phyloP scores from a whole-genome alignment of 2,113 vertebrate genomes.

The Spea bombifrons region DNA sequence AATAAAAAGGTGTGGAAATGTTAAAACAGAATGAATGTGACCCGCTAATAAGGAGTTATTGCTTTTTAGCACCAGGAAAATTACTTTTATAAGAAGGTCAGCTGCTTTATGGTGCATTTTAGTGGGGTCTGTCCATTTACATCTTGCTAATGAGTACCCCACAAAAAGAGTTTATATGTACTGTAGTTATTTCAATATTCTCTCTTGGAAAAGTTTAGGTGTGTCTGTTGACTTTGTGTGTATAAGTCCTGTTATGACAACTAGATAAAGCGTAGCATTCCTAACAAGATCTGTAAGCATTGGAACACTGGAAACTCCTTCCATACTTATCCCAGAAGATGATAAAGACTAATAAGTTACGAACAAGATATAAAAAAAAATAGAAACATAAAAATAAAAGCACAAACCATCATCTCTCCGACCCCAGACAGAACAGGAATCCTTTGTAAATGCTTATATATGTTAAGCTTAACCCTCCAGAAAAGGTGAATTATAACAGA shows the following conservation, averaged over 20 bases:
- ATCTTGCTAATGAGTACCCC: slow-evolving; percentile 42
- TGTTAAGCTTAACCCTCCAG: too few species aligned
- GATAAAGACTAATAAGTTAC: slow-evolving; percentile 31
- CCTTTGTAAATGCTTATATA: not conserved
- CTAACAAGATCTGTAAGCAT: slow-evolving; percentile 37
- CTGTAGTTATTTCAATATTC: not conserved
- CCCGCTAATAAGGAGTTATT: slow-evolving; percentile 39
- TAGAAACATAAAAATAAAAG: slow-evolving; percentile 9
- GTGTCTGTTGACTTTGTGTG: slow-evolving; percentile 33
- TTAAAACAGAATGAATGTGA: slow-evolving; percentile 32
- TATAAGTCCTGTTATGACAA: slow-evolving; percentile 43
- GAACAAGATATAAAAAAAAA: slow-evolving; percentile 10
- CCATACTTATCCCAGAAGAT: slow-evolving; percentile 32
- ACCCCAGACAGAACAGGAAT: not conserved
- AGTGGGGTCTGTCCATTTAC: slow-evolving; percentile 20
- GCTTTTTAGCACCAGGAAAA: slow-evolving; percentile 37
- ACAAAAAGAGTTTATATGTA: slow-evolving; percentile 32
- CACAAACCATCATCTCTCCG: not conserved
- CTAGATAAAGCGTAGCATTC: slow-evolving; percentile 44
- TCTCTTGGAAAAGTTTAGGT: slow-evolving; percentile 31
- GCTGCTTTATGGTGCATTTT: slow-evolving; percentile 25
- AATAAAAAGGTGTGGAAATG: slow-evolving; percentile 45
- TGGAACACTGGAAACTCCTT: slow-evolving; percentile 9
- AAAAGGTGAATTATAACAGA: too few species aligned
- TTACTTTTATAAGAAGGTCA: slow-evolving; percentile 44